A percentile compares a stretch with the other conserved stretches of the same genome.
These are phyloP conservation scores for Zoanthus gigantus DNA, from an alignment of 92 coral and sea anemone genomes.

Conservation along the genomic window DNA sequence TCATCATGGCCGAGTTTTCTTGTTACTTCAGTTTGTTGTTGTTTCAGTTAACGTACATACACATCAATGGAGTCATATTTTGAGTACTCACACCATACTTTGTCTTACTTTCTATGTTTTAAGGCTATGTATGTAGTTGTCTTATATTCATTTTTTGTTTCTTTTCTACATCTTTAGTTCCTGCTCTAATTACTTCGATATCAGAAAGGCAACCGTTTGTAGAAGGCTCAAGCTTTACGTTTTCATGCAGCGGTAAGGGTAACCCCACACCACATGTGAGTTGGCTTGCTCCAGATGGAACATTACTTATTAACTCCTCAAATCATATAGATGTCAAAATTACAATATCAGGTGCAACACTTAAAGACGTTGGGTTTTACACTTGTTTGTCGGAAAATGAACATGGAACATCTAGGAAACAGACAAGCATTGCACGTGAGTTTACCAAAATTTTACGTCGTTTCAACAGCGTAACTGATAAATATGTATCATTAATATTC, in stretches of 20 bases:
- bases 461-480: too few species aligned
- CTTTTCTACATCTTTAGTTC: slow-evolving; percentile 33
- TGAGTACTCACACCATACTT: too few species aligned
- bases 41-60: too few species aligned
- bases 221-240: slow-evolving; percentile 51
- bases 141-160: background rate
- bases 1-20: too few species aligned
- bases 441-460: background rate
- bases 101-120: background rate
- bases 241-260: slow-evolving; percentile 57
- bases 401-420: slow-evolving; percentile 22
- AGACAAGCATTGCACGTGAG: slow-evolving; percentile 61
- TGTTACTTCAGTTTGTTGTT: too few species aligned
- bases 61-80: too few species aligned
- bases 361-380: slow-evolving; percentile 59
- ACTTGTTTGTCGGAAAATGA: slow-evolving; percentile 52
- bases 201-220: slow-evolving; percentile 60
- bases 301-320: slow-evolving; percentile 49
- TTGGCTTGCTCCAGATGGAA: slow-evolving; percentile 62
- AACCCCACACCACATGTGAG: slow-evolving; percentile 58
- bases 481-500: too few species aligned
- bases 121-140: background rate
- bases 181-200: slow-evolving; percentile 48
- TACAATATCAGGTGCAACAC: slow-evolving; percentile 41
- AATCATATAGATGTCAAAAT: slow-evolving; percentile 35